Percentiles rank a stretch among this genome's conserved stretches.
phyloP scores from a whole-genome alignment of 2,797 vertebrate genomes.

The Leptatherina wallacei region DNA sequence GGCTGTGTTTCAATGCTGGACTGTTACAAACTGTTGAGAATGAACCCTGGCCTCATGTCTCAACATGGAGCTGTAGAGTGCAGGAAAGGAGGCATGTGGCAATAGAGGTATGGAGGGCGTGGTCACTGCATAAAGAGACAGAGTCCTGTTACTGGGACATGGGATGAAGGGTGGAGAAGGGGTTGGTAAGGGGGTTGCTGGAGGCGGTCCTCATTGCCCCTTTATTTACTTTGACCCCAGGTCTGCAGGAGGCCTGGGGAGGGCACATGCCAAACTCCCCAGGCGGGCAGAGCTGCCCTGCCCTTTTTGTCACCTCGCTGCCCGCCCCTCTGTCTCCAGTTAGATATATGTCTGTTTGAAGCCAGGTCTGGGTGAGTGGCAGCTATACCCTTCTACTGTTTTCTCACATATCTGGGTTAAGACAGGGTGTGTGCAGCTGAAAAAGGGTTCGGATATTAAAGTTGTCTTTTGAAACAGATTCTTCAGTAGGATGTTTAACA shows the following conservation, averaged over 20 bases:
- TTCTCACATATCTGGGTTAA: slow-evolving; percentile 26
- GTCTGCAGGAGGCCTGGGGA: slow-evolving; percentile 76
- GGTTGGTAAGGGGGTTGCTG: slow-evolving; percentile 71
- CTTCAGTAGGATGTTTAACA: slow-evolving; percentile 6
- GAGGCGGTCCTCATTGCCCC: slow-evolving; percentile 73
- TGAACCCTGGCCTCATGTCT: slow-evolving; percentile 57
- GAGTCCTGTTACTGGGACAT: slow-evolving; percentile 69
- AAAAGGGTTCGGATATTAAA: slow-evolving; percentile 36
- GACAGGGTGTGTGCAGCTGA: slow-evolving; percentile 29
- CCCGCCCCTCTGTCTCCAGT: slow-evolving; percentile 79
- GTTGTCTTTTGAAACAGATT: slow-evolving; percentile 34
- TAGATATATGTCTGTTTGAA: slow-evolving; percentile 78
- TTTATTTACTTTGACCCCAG: slow-evolving; percentile 86
- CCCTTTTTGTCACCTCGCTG: slow-evolving; percentile 80
- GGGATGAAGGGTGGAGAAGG: slow-evolving; percentile 63
- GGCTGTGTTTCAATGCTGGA: slow-evolving; percentile 48
- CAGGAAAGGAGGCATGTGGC: slow-evolving; percentile 62
- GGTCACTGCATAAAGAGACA: slow-evolving; percentile 66
- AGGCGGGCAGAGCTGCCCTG: slow-evolving; percentile 81
- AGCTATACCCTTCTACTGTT: slow-evolving; percentile 44
- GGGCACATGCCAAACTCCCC: slow-evolving; percentile 87
- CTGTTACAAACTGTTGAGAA: slow-evolving; percentile 52
- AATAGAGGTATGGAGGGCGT: slow-evolving; percentile 71
- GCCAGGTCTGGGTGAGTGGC: slow-evolving; percentile 44
- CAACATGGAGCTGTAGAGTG: slow-evolving; percentile 61